Percentiles rank a stretch among this genome's conserved stretches.
Conservation (phyloP, 2,113 vertebrate genomes). For the Prochilodus magdalenae region DNA sequence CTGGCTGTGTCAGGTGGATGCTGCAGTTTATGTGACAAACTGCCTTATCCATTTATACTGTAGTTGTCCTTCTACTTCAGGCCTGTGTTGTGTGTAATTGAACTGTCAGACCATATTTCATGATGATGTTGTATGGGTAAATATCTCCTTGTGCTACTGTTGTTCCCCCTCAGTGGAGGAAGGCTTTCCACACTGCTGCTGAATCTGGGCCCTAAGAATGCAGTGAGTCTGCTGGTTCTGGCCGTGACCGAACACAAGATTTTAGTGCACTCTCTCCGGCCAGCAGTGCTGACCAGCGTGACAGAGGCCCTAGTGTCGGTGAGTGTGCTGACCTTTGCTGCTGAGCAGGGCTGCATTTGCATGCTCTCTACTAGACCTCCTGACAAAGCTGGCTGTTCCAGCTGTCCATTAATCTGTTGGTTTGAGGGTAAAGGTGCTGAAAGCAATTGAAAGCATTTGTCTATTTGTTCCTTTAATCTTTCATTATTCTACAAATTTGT, state of each 20-base stretch:
- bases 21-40: neutral
- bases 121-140: neutral
- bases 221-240: constrained; percentile 90
- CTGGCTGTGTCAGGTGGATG: neutral
- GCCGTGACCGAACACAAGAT: constrained; percentile 98
- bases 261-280: constrained; percentile 94
- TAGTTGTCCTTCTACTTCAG: neutral
- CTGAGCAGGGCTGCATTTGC: neutral
- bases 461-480: neutral
- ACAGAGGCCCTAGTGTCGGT: constrained; percentile 98
- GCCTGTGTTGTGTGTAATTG: neutral
- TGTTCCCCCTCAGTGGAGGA: constrained; percentile 81
- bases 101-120: neutral
- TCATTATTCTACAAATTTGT: neutral
- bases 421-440: neutral
- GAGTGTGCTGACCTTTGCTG: constrained; percentile 66
- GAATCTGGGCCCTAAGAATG: constrained; percentile 96
- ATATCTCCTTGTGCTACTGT: neutral
- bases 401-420: neutral
- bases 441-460: neutral
- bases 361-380: neutral
- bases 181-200: constrained; percentile 94
- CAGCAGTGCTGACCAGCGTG: constrained; percentile 96
- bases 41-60: neutral
- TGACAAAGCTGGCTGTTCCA: neutral